Conservation (phyloP, 2,888 invertebrate species). For the Troglohyphantes excavatus region DNA sequence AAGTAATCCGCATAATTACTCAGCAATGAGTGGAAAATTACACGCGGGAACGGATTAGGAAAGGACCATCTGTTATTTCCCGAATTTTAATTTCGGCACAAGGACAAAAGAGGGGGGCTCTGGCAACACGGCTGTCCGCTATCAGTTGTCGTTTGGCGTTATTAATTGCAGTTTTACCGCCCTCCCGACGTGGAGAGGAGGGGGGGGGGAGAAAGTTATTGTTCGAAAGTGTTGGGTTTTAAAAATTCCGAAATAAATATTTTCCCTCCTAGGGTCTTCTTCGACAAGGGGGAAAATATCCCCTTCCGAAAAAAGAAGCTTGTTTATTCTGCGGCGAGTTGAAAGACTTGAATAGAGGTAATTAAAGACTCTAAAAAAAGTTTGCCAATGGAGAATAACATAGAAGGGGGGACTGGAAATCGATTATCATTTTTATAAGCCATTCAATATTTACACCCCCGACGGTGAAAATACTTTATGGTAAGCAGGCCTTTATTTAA, state of each 20-base stretch:
- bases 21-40: constrained; percentile 5
- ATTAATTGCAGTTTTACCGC: constrained; percentile 39
- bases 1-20: constrained; percentile 8
- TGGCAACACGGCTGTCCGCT: background rate
- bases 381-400: background rate
- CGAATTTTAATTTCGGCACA: constrained; percentile 34
- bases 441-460: background rate
- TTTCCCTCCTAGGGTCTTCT: background rate
- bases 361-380: background rate
- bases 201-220: background rate
- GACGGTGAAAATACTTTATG: background rate
- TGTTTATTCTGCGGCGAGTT: background rate
- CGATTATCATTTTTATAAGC: constrained; percentile 5
- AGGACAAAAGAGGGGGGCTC: constrained; percentile 8
- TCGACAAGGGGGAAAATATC: background rate
- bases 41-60: background rate
- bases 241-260: background rate
- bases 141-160: constrained; percentile 28
- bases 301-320: background rate
- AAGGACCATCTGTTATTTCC: constrained; percentile 45
- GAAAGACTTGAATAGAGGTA: background rate
- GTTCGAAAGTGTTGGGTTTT: background rate
- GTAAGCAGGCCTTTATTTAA: background rate
- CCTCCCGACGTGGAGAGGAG: too few species aligned
- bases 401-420: background rate